These are phyloP conservation scores for Hippocampus guttulatus DNA, from an alignment of 2,113 vertebrate genomes.

Conservation along the genomic window DNA sequence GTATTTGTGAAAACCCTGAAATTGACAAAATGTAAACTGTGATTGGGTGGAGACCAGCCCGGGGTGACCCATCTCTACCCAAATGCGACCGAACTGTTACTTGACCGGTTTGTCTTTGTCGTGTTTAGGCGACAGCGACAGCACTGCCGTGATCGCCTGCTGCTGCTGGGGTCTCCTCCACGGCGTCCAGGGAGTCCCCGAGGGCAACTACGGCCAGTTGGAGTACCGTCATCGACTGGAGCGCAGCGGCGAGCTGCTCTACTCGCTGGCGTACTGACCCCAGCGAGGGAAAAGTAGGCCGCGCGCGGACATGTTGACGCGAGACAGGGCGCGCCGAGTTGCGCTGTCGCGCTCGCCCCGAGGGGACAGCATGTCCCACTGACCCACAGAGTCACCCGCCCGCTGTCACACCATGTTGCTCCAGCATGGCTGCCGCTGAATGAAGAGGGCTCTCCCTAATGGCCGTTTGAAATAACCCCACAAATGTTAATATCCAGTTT, in stretches of 20 bases:
- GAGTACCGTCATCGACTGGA: slow-evolving; percentile 72
- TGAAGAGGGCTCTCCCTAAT: slow-evolving; percentile 43
- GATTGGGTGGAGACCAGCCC: no score
- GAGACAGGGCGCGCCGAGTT: slow-evolving; percentile 8
- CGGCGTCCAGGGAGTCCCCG: slow-evolving; percentile 66
- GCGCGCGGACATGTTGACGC: slow-evolving; percentile 1
- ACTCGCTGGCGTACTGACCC: slow-evolving; percentile 39
- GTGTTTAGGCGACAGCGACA: slow-evolving; percentile 77
- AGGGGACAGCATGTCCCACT: slow-evolving; percentile 39
- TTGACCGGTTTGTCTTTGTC: no score
- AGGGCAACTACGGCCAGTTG: slow-evolving; percentile 70
- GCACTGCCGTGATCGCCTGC: slow-evolving; percentile 77
- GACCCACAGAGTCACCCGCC: slow-evolving; percentile 27
- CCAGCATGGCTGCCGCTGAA: neutral
- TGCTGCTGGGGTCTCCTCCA: slow-evolving; percentile 77
- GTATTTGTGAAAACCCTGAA: no score
- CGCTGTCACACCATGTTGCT: neutral
- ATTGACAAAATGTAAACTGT: no score
- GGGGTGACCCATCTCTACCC: no score
- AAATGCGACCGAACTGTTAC: no score
- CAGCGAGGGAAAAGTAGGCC: slow-evolving; percentile 25
- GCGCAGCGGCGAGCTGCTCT: slow-evolving; percentile 50
- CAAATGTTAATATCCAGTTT: neutral
- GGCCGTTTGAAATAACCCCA: slow-evolving; percentile 19
- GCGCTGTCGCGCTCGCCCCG: slow-evolving; percentile 27